Percentiles rank a stretch among this genome's conserved stretches.
Conservation (phyloP, 2,797 vertebrate genomes). For the Rhinophrynus dorsalis region DNA sequence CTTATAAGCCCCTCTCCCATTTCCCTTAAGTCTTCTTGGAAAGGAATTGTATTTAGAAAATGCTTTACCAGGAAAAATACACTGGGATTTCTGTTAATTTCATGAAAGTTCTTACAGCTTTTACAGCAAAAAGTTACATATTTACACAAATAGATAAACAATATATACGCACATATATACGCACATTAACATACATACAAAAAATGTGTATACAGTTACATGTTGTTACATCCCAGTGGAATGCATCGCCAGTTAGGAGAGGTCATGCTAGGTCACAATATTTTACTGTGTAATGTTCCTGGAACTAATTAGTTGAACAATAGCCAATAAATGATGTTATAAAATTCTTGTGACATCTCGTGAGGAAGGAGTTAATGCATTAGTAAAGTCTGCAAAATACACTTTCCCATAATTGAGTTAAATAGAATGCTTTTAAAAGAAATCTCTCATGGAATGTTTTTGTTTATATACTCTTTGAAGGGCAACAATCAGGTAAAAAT, state of each 20-base stretch:
- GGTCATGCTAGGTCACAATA: constrained; percentile 29
- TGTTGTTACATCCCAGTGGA: constrained; percentile 37
- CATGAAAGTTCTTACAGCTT: too few species aligned
- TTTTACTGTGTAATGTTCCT: constrained; percentile 32
- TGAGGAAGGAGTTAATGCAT: constrained; percentile 21
- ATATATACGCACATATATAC: too few species aligned
- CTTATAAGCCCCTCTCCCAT: background rate
- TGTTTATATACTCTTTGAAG: too few species aligned
- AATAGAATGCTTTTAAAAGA: background rate
- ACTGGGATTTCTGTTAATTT: too few species aligned
- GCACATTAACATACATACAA: too few species aligned
- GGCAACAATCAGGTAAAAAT: too few species aligned
- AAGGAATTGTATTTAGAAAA: too few species aligned
- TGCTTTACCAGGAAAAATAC: too few species aligned
- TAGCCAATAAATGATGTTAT: constrained; percentile 16
- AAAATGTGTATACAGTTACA: too few species aligned
- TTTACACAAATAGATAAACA: too few species aligned
- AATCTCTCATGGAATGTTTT: background rate
- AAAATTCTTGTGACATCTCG: constrained; percentile 19
- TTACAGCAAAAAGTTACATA: too few species aligned
- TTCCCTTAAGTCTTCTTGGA: constrained; percentile 5
- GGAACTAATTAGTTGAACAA: constrained; percentile 40
- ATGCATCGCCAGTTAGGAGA: constrained; percentile 9
- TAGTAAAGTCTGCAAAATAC: constrained; percentile 5
- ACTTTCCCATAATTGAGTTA: constrained; percentile 17